Evolutionary conservation across 2,888 invertebrate genomes (phyloP), one percentile per base, ranked within the genome.

Genomic region (Magallana nippona): DNA sequence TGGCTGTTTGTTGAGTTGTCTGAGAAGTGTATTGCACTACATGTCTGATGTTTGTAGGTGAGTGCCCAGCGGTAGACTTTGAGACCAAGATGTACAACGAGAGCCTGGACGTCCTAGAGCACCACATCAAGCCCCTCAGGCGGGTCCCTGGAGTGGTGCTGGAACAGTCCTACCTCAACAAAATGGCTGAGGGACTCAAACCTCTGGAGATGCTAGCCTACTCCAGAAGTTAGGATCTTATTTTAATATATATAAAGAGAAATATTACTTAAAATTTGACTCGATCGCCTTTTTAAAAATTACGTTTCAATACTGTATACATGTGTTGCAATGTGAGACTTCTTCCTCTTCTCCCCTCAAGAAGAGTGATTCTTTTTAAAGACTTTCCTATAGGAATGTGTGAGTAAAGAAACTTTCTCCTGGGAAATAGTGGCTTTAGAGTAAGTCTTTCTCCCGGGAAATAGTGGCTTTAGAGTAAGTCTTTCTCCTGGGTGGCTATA

Each of bases 61-160:
- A 93, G n/a, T 93, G 92, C 86, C 91, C 92, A 17, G 91, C 93
- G 15, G 90, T 94, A 8, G 93, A 94, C 87, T 94, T 94, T 88
- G 93, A 92, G 88, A 93, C 90, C n/a, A 92, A 92, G 86, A 91
- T 92, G 91, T 93, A 93, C 86, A 86, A 88, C 1, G 94, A 94
- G 83, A 92, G 93, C 83, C 84, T 94, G 84, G 93, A 93, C 82
- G 92, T 94, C 2, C 87, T 94, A 80, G 93, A 93, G 81, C 92
- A 93, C 86, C 92, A 92, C 80, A 89, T 94, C 63, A 93, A 92
- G 82, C 93, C 93, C 2, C 84, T 92, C 55, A 85, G 91, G 13
- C 87, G 91, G 15, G 91, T 93, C n/a, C 92, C 94, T 0, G 93
- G 93, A 1, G 93, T 94, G 3, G 92, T 94, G 2, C 88, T 94